A percentile compares a stretch with the other conserved stretches of the same genome.
Conservation (phyloP, 2,888 invertebrate genomes). For the Epinotia nisella region DNA sequence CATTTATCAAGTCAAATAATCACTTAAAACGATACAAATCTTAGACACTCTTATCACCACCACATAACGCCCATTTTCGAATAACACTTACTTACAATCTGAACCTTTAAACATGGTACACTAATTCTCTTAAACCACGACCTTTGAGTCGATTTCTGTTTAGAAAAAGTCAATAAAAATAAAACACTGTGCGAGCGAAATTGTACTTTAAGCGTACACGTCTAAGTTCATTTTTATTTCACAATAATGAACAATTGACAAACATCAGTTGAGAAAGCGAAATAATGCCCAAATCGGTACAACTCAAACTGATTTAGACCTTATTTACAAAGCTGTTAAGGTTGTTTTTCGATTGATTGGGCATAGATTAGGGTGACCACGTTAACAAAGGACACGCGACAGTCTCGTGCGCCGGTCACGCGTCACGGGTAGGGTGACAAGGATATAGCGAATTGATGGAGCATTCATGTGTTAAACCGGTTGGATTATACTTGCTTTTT, state of each 20-base stretch:
- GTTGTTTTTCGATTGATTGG: not conserved
- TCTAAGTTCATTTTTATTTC: not conserved
- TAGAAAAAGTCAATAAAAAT: not conserved
- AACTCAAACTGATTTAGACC: not conserved
- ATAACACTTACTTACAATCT: not conserved
- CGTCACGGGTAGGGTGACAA: conserved; percentile 27
- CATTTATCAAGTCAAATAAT: conserved; percentile 34
- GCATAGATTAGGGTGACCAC: conserved; percentile 4
- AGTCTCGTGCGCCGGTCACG: conserved; percentile 12
- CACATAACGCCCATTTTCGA: not conserved
- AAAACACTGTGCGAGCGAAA: not conserved
- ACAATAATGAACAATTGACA: conserved; percentile 10
- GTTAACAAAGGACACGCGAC: conserved; percentile 25
- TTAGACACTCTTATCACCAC: not conserved
- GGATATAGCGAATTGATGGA: conserved; percentile 31
- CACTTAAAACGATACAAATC: conserved; percentile 17
- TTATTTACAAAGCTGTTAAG: not conserved
- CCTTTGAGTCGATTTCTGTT: not conserved
- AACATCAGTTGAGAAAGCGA: not conserved
- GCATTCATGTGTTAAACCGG: conserved; percentile 16
- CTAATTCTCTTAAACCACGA: conserved; percentile 6
- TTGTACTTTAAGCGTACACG: not conserved
- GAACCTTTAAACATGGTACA: conserved; percentile 11
- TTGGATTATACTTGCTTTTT: not conserved
- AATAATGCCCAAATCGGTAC: not conserved